Base-by-base conservation (phyloP, 2,797 vertebrate species). In the Tragopan temminckii region DNA sequence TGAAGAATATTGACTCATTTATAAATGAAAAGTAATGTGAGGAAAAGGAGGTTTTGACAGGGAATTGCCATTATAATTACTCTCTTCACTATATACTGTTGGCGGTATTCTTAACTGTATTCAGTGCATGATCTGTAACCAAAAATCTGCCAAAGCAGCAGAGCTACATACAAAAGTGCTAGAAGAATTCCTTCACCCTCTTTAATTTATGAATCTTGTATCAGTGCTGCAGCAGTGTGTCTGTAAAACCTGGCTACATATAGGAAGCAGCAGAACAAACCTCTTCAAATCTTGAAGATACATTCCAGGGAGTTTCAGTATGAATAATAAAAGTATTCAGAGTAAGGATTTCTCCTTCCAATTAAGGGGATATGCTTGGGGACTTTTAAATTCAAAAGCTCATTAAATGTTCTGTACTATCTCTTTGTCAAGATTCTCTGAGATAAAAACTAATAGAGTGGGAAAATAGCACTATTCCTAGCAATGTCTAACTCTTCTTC, bases 361-460 rank as follows among this genome's bases (percentile, higher is more conserved):
- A 88, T 83, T 84, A 93, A 88, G 85, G 46, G 36, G 70, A 79
- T 67, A 61, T 14, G 36, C 71, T 35, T 90, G 40, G 80, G 71
- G 75, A 90, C 38, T 81, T 94, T 57, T 53, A 86, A 93, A 94
- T 81, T 63, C 35, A 86, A 91, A 93, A 91, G 59, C 70, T 90
- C 80, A 90, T 92, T 94, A 94, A 86, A 74, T 63, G 64, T 81
- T 88, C 77, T 89, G 15, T 70, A 40, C 48, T 88, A 70, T 43
- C 24, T 13, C 52, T 5, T 0, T 50, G 10, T 84, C 80, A 84
- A 90, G 70, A 90, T 86, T 83, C 43, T 80, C 72, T 40, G 24
- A 79, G 70, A 91, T 82, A 63, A 93, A 80, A 89, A 77, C 31
- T 67, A 86, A 31, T 24, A 58, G 40, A 19, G 78, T 18, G 15